Evolutionary conservation across 2,888 invertebrate species (phyloP).

Genomic region (Trimorus sp.): DNA sequence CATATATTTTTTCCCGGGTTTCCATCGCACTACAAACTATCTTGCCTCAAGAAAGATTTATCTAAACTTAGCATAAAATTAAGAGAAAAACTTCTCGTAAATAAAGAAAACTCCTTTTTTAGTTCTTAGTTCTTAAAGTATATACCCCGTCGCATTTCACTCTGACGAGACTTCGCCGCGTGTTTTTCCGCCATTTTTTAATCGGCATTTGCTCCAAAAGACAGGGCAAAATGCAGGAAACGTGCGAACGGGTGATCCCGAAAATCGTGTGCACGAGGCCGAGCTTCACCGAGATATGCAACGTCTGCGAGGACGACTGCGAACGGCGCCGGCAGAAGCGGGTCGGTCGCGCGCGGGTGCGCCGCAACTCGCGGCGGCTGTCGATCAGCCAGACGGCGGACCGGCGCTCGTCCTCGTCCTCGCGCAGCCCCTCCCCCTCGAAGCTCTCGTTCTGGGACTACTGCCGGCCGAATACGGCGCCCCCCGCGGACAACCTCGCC

Average conservation of each 20-base stretch:
- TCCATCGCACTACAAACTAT: no score
- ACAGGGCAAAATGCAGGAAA: conserved; percentile 71
- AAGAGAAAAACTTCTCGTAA: no score
- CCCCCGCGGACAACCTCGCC: conserved; percentile 34
- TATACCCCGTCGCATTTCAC: no score
- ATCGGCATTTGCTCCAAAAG: no score
- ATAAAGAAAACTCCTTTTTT: no score
- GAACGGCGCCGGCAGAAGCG: conserved; percentile 68
- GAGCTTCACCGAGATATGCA: conserved; percentile 71
- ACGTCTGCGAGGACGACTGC: conserved; percentile 66
- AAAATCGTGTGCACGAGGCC: conserved; percentile 77
- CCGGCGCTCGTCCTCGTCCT: conserved; percentile 75
- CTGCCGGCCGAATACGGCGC: conserved; percentile 32
- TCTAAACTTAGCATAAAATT: no score
- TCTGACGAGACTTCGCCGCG: no score
- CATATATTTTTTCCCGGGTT: no score
- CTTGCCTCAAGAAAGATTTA: no score
- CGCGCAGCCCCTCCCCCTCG: conserved; percentile 77
- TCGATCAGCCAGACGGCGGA: conserved; percentile 69
- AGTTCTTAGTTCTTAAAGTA: no score
- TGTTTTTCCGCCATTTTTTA: no score
- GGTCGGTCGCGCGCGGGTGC: conserved; percentile 69
- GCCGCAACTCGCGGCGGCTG: conserved; percentile 71
- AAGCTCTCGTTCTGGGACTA: conserved; percentile 46
- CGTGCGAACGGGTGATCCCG: conserved; percentile 76